A percentile compares a stretch with the other conserved stretches of the same genome.
These are phyloP conservation scores for Hirtodrosophila confusa DNA, from an alignment of 2,888 invertebrate species.

Conservation along the genomic window DNA sequence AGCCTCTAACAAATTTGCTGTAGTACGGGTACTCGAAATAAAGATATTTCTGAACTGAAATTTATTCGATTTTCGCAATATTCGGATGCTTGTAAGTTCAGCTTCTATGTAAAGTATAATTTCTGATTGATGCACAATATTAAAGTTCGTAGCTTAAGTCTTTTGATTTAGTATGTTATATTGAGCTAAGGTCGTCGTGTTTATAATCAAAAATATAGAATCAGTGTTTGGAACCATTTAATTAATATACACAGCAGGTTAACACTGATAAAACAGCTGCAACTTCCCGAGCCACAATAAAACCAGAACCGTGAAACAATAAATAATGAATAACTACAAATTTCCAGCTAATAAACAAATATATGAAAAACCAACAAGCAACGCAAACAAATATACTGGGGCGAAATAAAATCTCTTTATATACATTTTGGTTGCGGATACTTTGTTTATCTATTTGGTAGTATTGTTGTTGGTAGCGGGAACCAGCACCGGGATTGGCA, in stretches of 20 bases:
- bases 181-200: background rate
- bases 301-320: slow-evolving; percentile 61
- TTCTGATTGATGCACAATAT: too few relatives aligned
- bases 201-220: slow-evolving; percentile 1
- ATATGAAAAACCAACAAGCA: slow-evolving; percentile 32
- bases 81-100: too few relatives aligned
- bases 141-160: slow-evolving; percentile 40
- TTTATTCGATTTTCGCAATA: too few relatives aligned
- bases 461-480: slow-evolving; percentile 19
- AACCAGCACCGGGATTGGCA: slow-evolving; percentile 38
- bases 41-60: too few relatives aligned
- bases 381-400: slow-evolving; percentile 25
- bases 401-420: slow-evolving; percentile 54
- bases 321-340: slow-evolving; percentile 54
- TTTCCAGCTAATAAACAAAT: slow-evolving; percentile 74
- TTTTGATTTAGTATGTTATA: slow-evolving; percentile 36
- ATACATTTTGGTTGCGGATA: slow-evolving; percentile 20
- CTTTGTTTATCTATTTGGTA: slow-evolving; percentile 41
- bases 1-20: too few relatives aligned
- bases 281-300: slow-evolving; percentile 20
- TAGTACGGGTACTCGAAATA: too few relatives aligned
- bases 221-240: slow-evolving; percentile 55
- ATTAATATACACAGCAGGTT: slow-evolving; percentile 27
- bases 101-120: too few relatives aligned
- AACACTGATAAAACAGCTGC: slow-evolving; percentile 18